Conservation (phyloP, 1,140 invertebrate species). For the Panagrolaimus sp. region DNA sequence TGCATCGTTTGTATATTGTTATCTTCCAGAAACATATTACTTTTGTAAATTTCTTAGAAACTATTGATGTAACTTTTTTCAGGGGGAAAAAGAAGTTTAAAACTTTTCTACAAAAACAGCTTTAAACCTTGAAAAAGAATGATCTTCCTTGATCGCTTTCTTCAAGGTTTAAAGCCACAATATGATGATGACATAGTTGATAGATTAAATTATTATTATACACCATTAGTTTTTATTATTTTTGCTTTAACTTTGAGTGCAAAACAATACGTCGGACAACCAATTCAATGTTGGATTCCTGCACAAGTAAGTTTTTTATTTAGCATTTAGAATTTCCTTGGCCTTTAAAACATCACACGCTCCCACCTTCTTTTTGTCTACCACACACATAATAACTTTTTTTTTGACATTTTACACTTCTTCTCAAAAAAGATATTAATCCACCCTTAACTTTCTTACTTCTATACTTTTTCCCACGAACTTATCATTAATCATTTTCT, state of each 20-base stretch:
- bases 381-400: background rate
- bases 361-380: background rate
- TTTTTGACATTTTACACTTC: too few relatives aligned
- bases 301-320: constrained; percentile 50
- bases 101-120: too few relatives aligned
- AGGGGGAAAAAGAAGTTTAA: too few relatives aligned
- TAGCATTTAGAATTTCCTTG: too few relatives aligned
- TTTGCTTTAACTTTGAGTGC: constrained; percentile 55
- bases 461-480: background rate
- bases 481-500: constrained; percentile 16
- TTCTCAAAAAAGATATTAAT: too few relatives aligned
- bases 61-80: too few relatives aligned
- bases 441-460: background rate
- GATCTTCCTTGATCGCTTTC: constrained; percentile 57
- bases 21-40: too few relatives aligned
- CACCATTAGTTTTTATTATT: constrained; percentile 56
- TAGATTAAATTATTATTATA: constrained; percentile 62
- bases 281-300: constrained; percentile 57
- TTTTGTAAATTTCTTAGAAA: too few relatives aligned
- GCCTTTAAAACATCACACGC: too few relatives aligned
- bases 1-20: too few relatives aligned
- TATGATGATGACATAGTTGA: constrained; percentile 64
- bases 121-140: constrained; percentile 23
- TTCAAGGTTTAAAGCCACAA: constrained; percentile 58
- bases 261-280: constrained; percentile 57